Base-by-base conservation (phyloP, 2,888 invertebrate genomes). In the Capitulum mitella region DNA sequence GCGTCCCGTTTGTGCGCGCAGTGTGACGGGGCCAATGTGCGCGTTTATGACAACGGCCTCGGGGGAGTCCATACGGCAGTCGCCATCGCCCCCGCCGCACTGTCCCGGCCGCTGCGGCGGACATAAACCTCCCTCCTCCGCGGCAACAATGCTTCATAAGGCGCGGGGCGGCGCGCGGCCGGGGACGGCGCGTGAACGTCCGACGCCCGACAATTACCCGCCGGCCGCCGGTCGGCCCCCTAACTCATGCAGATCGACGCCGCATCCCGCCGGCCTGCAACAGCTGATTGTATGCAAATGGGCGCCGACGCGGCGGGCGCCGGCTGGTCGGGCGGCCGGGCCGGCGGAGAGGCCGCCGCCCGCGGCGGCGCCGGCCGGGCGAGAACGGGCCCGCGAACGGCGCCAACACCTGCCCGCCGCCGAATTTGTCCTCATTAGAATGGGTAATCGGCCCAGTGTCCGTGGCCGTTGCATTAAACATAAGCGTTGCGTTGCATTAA, bases 241-340 rank as follows among this genome's bases (percentile, higher is more conserved):
- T 32, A 61, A 29, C 61, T 61, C 32, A 12, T 61, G 64, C 64
- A 34, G 64, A 64, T 29, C 19, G 32, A n/a, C 19, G 34, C 29
- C 34, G 34, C 64, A 5, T 32, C 34, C 34, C 1, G 58, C 32
- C 64, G 64, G 34, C 64, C 6, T 34, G 64, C 64, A 61, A 61
- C 61, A 61, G 61, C 61, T 61, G 61, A 61, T 61, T 61, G 61
- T 61, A 61, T 61, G 61, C 61, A 29, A 61, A 61, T 61, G 61
- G 43, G 5, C 43, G 6, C 43, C 12, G 43, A n/a, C 58, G 58
- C 6, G 5, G 19, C 34, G 19, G 34, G 34, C 19, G 64, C n/a
- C n/a, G n/a, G n/a, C n/a, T n/a, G n/a, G n/a, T n/a, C n/a, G n/a
- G n/a, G n/a, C n/a, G n/a, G n/a, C n/a, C n/a, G n/a, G n/a, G n/a